These are phyloP conservation scores for Belonocnema kinseyi DNA, from an alignment of 1,140 invertebrate species.

Conservation along the genomic window DNA sequence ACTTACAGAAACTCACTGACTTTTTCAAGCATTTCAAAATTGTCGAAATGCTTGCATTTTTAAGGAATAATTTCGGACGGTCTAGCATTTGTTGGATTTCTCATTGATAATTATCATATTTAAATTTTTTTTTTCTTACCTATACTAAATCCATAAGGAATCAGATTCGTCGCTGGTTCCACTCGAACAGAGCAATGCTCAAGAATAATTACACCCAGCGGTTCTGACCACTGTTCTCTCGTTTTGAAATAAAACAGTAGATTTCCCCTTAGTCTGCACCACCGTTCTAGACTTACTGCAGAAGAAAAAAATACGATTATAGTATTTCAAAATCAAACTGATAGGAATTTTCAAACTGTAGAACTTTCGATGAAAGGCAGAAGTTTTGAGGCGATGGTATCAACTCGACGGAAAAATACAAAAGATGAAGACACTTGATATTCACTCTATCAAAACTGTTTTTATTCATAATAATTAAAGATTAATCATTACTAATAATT, in stretches of 20 bases:
- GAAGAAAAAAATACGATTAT: slow-evolving; percentile 53
- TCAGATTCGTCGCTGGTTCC: slow-evolving; percentile 77
- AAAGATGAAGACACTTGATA: too few species aligned
- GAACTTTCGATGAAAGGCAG: not conserved
- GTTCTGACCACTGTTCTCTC: slow-evolving; percentile 91
- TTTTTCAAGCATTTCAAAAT: not conserved
- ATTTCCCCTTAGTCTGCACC: slow-evolving; percentile 94
- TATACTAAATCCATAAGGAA: slow-evolving; percentile 73
- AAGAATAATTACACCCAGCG: slow-evolving; percentile 90
- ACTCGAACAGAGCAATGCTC: slow-evolving; percentile 89
- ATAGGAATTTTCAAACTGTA: not conserved
- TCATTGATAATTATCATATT: not conserved
- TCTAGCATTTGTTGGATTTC: too few species aligned
- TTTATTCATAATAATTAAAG: too few species aligned
- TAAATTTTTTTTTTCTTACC: slow-evolving; percentile 56
- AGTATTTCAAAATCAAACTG: slow-evolving; percentile 40
- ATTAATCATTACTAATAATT: too few species aligned
- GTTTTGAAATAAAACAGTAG: slow-evolving; percentile 96
- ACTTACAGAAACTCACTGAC: too few species aligned
- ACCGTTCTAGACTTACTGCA: slow-evolving; percentile 88
- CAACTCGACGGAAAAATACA: not conserved
- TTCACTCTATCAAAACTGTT: too few species aligned
- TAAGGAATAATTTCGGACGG: too few species aligned
- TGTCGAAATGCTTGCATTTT: not conserved
- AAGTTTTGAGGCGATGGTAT: not conserved